Conservation (phyloP, 2,797 vertebrate genomes). For the Salarias fasciatus region DNA sequence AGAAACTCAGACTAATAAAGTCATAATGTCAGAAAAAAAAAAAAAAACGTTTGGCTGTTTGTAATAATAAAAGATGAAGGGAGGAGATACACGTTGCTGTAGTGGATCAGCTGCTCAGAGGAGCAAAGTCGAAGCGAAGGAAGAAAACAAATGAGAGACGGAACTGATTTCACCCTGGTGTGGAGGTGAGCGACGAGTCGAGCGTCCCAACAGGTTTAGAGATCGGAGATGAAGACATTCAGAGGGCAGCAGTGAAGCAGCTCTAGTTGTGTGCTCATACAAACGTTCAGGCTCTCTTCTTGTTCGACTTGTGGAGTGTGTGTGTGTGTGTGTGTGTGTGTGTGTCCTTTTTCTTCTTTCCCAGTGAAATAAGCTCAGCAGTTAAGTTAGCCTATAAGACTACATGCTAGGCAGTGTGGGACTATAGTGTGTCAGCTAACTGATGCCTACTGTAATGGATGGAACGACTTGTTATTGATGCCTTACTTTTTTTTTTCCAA, state of each 20-base stretch:
- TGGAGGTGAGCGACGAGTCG: constrained; percentile 4
- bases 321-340: too few relatives aligned
- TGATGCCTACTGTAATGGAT: too few relatives aligned
- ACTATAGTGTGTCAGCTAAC: too few relatives aligned
- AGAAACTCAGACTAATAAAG: constrained; percentile 1
- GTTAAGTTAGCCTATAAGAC: too few relatives aligned
- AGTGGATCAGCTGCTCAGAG: constrained; percentile 34
- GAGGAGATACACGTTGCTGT: neutral
- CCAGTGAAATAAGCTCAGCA: too few relatives aligned
- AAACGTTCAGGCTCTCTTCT: too few relatives aligned
- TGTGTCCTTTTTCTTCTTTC: too few relatives aligned
- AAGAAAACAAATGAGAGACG: constrained; percentile 19
- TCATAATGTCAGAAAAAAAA: neutral
- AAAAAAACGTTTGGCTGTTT: constrained; percentile 1
- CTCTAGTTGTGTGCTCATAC: too few relatives aligned
- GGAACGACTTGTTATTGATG: too few relatives aligned
- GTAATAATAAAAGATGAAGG: constrained; percentile 24
- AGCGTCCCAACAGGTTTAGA: constrained; percentile 31
- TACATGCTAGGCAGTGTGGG: too few relatives aligned
- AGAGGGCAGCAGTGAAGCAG: constrained; percentile 6
- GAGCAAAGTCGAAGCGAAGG: constrained; percentile 48
- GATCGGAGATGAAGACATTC: constrained; percentile 33
- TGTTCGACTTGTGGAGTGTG: too few relatives aligned
- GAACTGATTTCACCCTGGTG: constrained; percentile 50
- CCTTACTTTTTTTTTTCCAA: too few relatives aligned